Evolutionary conservation across 2,113 vertebrate species (phyloP).

Genomic region (Microtus oregoni): DNA sequence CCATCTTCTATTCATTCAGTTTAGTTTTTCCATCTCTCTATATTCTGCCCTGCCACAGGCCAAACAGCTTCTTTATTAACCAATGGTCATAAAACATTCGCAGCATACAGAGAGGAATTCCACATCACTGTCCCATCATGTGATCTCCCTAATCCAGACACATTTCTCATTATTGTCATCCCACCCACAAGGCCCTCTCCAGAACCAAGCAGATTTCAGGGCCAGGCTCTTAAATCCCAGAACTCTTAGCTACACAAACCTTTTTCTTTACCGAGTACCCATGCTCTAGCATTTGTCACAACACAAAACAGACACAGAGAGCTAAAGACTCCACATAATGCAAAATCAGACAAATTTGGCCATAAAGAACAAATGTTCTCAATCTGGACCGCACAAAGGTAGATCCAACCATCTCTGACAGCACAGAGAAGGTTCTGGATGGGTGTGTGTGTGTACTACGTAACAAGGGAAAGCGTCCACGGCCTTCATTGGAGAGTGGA

Average conservation of each 20-base stretch:
- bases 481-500: background rate
- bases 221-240: background rate
- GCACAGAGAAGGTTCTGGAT: background rate
- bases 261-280: background rate
- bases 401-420: background rate
- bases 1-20: too few relatives aligned
- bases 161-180: background rate
- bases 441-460: background rate
- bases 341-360: constrained; percentile 18
- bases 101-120: too few relatives aligned
- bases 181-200: background rate
- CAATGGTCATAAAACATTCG: too few relatives aligned
- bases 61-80: too few relatives aligned
- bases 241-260: background rate
- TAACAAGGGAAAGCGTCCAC: background rate
- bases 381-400: background rate
- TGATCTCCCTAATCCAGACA: background rate
- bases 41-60: too few relatives aligned
- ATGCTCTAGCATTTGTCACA: background rate
- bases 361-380: constrained; percentile 33
- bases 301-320: background rate
- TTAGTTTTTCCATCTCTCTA: too few relatives aligned
- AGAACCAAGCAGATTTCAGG: background rate
- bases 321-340: constrained; percentile 19
- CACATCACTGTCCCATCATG: background rate